Conservation (phyloP, 2,888 invertebrate genomes). For the Ophioninae sp. region DNA sequence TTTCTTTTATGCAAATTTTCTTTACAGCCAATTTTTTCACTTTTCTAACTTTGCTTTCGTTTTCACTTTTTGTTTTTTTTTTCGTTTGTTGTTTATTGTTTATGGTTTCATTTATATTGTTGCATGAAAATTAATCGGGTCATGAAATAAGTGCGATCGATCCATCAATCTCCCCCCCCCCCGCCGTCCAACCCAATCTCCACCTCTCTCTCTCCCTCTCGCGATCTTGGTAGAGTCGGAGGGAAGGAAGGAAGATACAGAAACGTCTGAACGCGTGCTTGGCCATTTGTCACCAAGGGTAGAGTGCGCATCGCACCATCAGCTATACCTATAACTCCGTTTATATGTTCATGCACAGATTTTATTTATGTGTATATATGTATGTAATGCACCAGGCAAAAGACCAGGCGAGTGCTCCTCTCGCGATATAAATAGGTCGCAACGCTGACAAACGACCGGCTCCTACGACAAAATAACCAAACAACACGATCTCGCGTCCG, state of each 20-base stretch:
- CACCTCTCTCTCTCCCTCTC: too few species aligned
- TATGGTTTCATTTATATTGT: too few species aligned
- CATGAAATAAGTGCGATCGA: too few species aligned
- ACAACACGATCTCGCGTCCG: slow-evolving; percentile 47
- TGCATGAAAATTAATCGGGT: too few species aligned
- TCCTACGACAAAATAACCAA: slow-evolving; percentile 67
- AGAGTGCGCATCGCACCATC: slow-evolving; percentile 43
- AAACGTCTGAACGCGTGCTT: slow-evolving; percentile 62
- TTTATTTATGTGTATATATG: slow-evolving; percentile 12
- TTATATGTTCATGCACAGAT: slow-evolving; percentile 13
- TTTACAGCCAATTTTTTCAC: too few species aligned
- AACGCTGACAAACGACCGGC: slow-evolving; percentile 67
- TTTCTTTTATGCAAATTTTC: too few species aligned
- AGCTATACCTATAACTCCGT: slow-evolving; percentile 26
- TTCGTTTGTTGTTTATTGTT: too few species aligned
- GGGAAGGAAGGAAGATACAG: slow-evolving; percentile 23
- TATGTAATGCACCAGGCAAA: slow-evolving; percentile 44
- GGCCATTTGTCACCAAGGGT: slow-evolving; percentile 66
- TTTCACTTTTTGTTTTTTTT: too few species aligned
- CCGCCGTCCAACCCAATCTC: too few species aligned
- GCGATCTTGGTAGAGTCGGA: slow-evolving; percentile 20
- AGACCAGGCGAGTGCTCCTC: slow-evolving; percentile 47
- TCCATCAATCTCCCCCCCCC: too few species aligned
- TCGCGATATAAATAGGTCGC: slow-evolving; percentile 65
- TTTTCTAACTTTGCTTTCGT: too few species aligned